A percentile compares a stretch with the other conserved stretches of the same genome.
These are phyloP conservation scores for Callipepla squamata DNA, from an alignment of 2,113 vertebrate species.

Conservation along the genomic window DNA sequence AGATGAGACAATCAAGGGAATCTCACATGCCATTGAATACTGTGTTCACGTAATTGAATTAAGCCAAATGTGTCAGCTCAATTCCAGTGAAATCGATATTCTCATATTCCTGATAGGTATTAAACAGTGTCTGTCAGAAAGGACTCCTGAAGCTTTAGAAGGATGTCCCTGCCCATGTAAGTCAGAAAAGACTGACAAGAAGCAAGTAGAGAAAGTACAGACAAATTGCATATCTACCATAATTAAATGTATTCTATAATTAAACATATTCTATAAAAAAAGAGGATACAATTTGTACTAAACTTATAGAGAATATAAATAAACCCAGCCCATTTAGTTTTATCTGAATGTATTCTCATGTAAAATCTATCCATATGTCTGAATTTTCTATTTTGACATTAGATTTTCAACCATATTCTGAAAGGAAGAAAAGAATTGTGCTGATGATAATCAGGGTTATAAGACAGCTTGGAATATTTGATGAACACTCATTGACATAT, in stretches of 20 bases:
- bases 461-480: not conserved
- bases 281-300: not conserved
- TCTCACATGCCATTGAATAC: not conserved
- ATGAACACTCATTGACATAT: not conserved
- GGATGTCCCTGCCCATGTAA: not conserved
- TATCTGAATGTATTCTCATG: not conserved
- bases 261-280: not conserved
- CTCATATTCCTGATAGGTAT: not conserved
- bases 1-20: not conserved
- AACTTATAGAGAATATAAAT: not conserved
- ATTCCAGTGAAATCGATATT: conserved; percentile 13
- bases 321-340: not conserved
- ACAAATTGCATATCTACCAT: not conserved
- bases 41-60: not conserved
- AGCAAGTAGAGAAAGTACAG: not conserved
- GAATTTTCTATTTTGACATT: not conserved
- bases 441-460: not conserved
- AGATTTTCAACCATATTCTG: not conserved
- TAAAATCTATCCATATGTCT: not conserved
- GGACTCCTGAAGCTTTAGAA: not conserved
- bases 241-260: not conserved
- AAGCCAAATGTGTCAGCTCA: not conserved
- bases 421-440: not conserved
- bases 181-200: not conserved
- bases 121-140: not conserved